Conservation (phyloP, 1,140 invertebrate species). For the Atta colombica region DNA sequence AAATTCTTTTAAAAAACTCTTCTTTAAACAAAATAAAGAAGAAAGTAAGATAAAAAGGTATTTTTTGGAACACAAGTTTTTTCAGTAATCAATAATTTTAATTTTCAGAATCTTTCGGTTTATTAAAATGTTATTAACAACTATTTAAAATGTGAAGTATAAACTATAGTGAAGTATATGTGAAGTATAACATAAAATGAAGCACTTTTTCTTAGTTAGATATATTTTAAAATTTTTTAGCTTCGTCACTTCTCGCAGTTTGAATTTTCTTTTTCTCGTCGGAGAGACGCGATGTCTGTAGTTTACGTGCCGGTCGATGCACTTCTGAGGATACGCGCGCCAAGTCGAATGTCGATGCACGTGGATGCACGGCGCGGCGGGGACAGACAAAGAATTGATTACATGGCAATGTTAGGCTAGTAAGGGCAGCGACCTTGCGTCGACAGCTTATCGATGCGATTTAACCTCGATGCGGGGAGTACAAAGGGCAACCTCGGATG, state of each 20-base stretch:
- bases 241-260: background rate
- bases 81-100: too few species aligned
- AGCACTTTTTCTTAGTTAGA: background rate
- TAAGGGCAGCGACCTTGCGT: conserved; percentile 55
- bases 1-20: too few species aligned
- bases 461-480: conserved; percentile 34
- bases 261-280: background rate
- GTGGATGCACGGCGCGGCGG: background rate
- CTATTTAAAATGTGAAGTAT: too few species aligned
- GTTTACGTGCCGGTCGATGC: conserved; percentile 44
- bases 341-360: conserved; percentile 58
- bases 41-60: too few species aligned
- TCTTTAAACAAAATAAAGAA: too few species aligned
- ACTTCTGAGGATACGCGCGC: conserved; percentile 43
- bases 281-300: background rate
- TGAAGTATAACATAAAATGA: too few species aligned
- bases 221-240: background rate
- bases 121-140: too few species aligned
- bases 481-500: conserved; percentile 55
- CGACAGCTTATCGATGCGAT: conserved; percentile 60
- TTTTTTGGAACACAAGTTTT: too few species aligned
- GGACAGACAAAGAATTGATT: conserved; percentile 62
- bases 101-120: too few species aligned
- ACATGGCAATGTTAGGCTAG: conserved; percentile 51
- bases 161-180: too few species aligned